Percentiles rank a stretch among this genome's conserved stretches.
Evolutionary conservation across 2,113 vertebrate genomes (phyloP).

Genomic region (Sprattus sprattus): DNA sequence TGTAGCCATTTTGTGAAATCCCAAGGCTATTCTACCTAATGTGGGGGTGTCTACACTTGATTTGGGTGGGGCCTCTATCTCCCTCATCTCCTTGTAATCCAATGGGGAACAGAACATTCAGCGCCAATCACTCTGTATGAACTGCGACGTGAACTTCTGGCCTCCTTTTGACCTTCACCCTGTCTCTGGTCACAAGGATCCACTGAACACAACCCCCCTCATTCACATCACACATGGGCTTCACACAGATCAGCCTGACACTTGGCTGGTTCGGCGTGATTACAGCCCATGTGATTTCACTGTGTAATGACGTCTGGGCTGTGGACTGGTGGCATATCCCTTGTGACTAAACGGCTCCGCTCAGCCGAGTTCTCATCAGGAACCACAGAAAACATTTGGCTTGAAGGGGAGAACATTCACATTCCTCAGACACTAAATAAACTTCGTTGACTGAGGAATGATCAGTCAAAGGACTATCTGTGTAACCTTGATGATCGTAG

Average conservation of each 20-base stretch:
- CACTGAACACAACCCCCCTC: neutral
- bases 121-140: neutral
- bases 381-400: neutral
- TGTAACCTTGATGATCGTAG: no score
- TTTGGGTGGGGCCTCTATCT: no score
- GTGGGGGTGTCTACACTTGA: no score
- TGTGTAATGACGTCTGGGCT: neutral
- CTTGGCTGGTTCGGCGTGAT: no score
- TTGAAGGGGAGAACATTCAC: neutral
- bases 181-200: neutral
- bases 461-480: no score
- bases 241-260: neutral
- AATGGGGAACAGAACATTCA: neutral
- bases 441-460: neutral
- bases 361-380: neutral
- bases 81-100: neutral
- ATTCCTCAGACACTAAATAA: neutral
- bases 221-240: neutral
- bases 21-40: neutral
- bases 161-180: no score
- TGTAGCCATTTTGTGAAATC: neutral
- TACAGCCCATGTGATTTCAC: neutral
- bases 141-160: no score
- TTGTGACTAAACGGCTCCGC: neutral
- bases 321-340: neutral